Base-by-base conservation (phyloP, 2,888 invertebrate genomes). In the Thymelicus acteon region DNA sequence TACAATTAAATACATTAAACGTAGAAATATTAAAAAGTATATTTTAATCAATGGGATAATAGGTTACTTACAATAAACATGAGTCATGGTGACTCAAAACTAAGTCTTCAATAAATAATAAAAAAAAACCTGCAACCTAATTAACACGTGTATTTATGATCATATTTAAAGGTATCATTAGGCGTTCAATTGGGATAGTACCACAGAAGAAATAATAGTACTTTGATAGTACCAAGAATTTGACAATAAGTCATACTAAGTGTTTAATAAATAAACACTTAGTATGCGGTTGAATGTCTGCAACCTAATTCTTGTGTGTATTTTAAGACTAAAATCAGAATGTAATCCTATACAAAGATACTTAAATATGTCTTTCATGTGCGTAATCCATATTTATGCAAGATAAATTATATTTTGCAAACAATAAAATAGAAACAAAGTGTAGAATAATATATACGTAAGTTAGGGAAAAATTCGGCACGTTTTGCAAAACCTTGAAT, bases 371-470 rank as follows among this genome's bases (percentile, higher is more conserved):
- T 12, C 2, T 19, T 52, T 52, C 44, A 10, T 52, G 4, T 19
- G 19, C 8, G 52, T 52, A 19, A 54, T 24, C 24, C 24, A 54
- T 54, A 54, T 24, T 4, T 24, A 24, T 12, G 24, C 24, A 54
- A 54, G 54, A 54, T 24, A 52, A 15, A 52, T 19, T 15, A 52
- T 7, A 12, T 52, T 52, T 52, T 52, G n/a, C 49, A 52, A 52
- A 52, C 8, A 19, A 52, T 15, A 52, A 19, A 19, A 19, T 7
- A 19, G 12, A 44, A 44, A 10, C 4, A 44, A 44, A 12, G 12
- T 44, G 44, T 44, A 12, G 4, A 44, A 44, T 10, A 44, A 10
- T 44, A 10, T 31, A 3, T 31, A 31, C 2, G 12, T 19, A 19
- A 10, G 49, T 5, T 52, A 52, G 7, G 8, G 49, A 52, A 19